phyloP scores from a whole-genome alignment of 2,113 vertebrate genomes.

The Cephalopholis sonnerati region DNA sequence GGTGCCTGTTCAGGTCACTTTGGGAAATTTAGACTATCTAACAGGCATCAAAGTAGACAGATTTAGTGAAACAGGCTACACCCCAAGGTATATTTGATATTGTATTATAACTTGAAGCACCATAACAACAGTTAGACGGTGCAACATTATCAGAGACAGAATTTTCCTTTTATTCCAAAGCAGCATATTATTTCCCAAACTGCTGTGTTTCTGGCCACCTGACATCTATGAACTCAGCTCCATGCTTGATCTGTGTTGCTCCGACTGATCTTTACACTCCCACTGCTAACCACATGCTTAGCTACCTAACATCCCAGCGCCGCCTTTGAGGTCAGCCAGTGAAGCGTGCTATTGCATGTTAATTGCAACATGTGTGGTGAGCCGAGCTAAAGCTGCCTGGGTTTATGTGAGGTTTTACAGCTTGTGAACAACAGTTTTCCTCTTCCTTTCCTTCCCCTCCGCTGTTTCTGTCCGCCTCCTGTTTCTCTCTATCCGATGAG shows the following conservation, averaged over 20 bases:
- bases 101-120: not conserved
- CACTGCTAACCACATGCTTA: constrained; percentile 60
- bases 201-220: constrained; percentile 53
- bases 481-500: constrained; percentile 48
- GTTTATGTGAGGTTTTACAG: constrained; percentile 74
- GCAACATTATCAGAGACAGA: not conserved
- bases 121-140: not conserved
- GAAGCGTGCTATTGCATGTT: constrained; percentile 71
- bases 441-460: constrained; percentile 29
- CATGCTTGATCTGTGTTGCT: constrained; percentile 54
- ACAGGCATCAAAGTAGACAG: not conserved
- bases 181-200: not conserved
- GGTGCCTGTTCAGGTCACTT: not conserved
- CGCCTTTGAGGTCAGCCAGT: constrained; percentile 71
- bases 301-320: constrained; percentile 69
- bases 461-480: not conserved
- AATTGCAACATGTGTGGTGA: constrained; percentile 77
- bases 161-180: not conserved
- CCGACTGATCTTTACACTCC: constrained; percentile 68
- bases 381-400: constrained; percentile 57
- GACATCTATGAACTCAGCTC: constrained; percentile 55
- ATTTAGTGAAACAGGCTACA: constrained; percentile 25
- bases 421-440: constrained; percentile 66
- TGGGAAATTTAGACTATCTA: constrained; percentile 28
- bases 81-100: constrained; percentile 23